Evolutionary conservation across 2,113 vertebrate genomes (phyloP).

Genomic region (Sylvietta virens): DNA sequence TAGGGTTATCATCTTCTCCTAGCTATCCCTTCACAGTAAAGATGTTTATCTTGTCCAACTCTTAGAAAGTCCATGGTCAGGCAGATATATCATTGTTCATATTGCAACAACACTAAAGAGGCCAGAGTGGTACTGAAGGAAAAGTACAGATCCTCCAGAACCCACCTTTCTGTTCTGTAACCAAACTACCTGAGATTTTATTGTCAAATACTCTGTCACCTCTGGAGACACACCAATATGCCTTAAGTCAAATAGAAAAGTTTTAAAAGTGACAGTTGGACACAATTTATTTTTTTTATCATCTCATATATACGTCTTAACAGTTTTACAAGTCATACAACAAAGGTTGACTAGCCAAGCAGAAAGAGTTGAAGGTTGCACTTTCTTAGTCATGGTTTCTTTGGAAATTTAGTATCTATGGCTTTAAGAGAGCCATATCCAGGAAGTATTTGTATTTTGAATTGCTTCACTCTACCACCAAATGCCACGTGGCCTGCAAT

Average conservation of each 20-base stretch:
- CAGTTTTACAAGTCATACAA: not conserved
- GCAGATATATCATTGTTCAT: not conserved
- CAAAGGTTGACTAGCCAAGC: not conserved
- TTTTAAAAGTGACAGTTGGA: not conserved
- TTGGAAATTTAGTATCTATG: not conserved
- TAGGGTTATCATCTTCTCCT: not conserved
- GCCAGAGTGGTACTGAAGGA: not conserved
- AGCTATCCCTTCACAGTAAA: not conserved
- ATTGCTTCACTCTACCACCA: not conserved
- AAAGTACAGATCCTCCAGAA: not conserved
- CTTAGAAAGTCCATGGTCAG: not conserved
- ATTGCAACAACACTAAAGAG: not conserved
- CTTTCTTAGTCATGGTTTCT: not conserved
- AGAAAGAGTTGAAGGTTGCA: not conserved
- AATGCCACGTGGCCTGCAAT: not conserved
- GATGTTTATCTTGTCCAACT: not conserved
- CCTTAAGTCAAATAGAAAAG: not conserved
- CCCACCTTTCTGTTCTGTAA: not conserved
- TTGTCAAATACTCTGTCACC: not conserved
- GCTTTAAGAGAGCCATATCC: not conserved
- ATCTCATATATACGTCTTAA: not conserved
- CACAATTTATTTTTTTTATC: not conserved
- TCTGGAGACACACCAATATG: not conserved
- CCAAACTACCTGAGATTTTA: not conserved
- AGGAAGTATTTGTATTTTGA: not conserved